Evolutionary conservation across 2,113 vertebrate species (phyloP), one percentile per base, ranked within the genome.

Genomic region (Phalacrocorax brasilianus): DNA sequence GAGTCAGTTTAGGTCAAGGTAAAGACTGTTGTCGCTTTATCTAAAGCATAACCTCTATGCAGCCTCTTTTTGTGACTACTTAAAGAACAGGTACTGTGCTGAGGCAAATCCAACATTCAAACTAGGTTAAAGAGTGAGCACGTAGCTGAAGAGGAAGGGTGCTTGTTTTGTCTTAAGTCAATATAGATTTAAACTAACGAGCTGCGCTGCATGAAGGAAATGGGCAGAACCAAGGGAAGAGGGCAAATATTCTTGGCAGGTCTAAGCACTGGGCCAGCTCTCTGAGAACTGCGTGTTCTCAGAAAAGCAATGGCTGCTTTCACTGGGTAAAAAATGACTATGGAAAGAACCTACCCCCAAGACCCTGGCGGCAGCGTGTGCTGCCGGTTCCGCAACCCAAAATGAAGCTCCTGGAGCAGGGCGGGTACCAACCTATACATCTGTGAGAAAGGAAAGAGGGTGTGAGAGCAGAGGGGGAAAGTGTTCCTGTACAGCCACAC

Each of bases 401-500:
- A 50, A 5, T 15, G 6, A 30, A 33, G 61, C 28, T 61, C 44
- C 18, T 13, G 22, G 30, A 22, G 74, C 5, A 30, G 11, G 3
- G 22, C 66, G 66, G 91, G 88, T 61, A 65, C 35, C 49, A 12
- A 28, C 45, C 55, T 11, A 1, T 1, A 3, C 5, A 0, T 1
- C 10, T 4, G 27, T 30, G 56, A 89, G 45, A 33, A 14, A 47
- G 63, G 40, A 40, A 40, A 35, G n/a, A 53, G 62, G 33, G 9
- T 2, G 47, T 1, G 11, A 52, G 58, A 21, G 55, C 50, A 4
- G 1, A 67, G 52, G 4, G 4, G 30, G 11, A 20, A 40, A 47
- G 47, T 0, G 0, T 18, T 75, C 47, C 61, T 0, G 0, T 12
- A 35, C 3, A 5, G 35, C 35, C 35, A 0, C 24, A 1, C 14